These are phyloP conservation scores for Drosophila kanekoi DNA, from an alignment of 2,888 invertebrate species.

Conservation along the genomic window DNA sequence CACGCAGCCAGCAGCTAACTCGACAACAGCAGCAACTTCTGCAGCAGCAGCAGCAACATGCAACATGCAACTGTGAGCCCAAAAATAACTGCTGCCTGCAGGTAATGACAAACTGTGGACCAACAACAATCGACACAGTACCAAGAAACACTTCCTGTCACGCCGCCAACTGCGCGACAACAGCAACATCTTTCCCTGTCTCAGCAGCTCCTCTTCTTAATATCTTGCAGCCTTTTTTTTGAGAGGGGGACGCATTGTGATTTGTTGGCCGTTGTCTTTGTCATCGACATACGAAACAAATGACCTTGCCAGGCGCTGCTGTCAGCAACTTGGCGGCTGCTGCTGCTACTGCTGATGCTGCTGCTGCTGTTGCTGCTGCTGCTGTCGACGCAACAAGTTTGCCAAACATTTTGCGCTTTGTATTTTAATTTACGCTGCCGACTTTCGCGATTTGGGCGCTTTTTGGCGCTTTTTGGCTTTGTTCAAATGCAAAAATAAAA, in stretches of 20 bases:
- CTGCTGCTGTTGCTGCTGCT: slow-evolving; percentile 15
- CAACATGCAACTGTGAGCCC: slow-evolving; percentile 37
- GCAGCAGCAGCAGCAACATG: slow-evolving; percentile 19
- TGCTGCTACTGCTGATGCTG: slow-evolving; percentile 13
- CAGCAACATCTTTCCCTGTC: slow-evolving; percentile 34
- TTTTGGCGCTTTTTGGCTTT: slow-evolving; percentile 34
- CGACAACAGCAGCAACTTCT: slow-evolving; percentile 41
- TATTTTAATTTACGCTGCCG: slow-evolving; percentile 55
- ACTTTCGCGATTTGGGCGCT: slow-evolving; percentile 12
- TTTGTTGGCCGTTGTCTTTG: slow-evolving; percentile 58
- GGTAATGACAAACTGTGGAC: slow-evolving; percentile 65
- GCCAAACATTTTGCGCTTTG: slow-evolving; percentile 72
- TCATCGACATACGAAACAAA: slow-evolving; percentile 71
- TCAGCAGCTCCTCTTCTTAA: slow-evolving; percentile 5
- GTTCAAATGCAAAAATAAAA: slow-evolving; percentile 57
- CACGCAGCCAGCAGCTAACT: slow-evolving; percentile 51
- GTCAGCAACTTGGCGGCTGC: slow-evolving; percentile 17
- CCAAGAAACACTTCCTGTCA: slow-evolving; percentile 69
- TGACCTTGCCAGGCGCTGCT: slow-evolving; percentile 63
- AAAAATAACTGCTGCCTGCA: slow-evolving; percentile 57
- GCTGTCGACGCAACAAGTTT: slow-evolving; percentile 68
- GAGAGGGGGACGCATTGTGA: slow-evolving; percentile 24
- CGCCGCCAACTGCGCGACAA: slow-evolving; percentile 41
- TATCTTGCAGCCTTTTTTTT: background rate
- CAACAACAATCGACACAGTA: slow-evolving; percentile 29